Conservation (phyloP, 1,140 invertebrate species). For the Chironomus tepperi region DNA sequence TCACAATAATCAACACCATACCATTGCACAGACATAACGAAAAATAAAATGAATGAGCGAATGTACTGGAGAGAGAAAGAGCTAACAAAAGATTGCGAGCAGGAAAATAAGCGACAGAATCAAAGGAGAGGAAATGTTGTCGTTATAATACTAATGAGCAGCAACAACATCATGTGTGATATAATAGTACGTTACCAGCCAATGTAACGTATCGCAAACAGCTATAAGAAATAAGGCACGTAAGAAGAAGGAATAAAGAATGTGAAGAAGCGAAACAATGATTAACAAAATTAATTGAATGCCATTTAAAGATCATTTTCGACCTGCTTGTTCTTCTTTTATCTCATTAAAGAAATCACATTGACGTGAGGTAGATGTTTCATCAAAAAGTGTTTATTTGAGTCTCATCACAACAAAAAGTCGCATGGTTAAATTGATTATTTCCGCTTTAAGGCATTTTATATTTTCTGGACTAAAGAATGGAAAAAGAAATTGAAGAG, state of each 20-base stretch:
- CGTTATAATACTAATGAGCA: slow-evolving; percentile 13
- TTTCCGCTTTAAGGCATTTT: slow-evolving; percentile 3
- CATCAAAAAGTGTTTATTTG: slow-evolving; percentile 13
- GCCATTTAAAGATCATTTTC: slow-evolving; percentile 13
- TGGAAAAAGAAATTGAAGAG: background rate
- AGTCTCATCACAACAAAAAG: slow-evolving; percentile 10
- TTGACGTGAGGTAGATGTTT: background rate
- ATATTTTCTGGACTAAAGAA: background rate
- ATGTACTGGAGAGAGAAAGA: background rate
- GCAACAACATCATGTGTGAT: background rate
- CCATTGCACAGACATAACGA: background rate
- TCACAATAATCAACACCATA: slow-evolving; percentile 2
- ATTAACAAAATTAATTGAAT: slow-evolving; percentile 10
- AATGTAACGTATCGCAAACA: background rate
- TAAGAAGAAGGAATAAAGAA: background rate
- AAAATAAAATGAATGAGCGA: slow-evolving; percentile 2
- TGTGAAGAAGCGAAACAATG: background rate
- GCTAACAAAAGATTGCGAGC: background rate
- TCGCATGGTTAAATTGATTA: slow-evolving; percentile 13
- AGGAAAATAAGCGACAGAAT: background rate
- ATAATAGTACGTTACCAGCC: background rate
- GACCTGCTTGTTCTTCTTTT: background rate
- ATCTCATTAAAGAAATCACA: background rate
- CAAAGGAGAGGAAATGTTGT: slow-evolving; percentile 12
- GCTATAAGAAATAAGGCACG: background rate